phyloP scores from a whole-genome alignment of 2,888 invertebrate species.

The Hydriomena furcata region DNA sequence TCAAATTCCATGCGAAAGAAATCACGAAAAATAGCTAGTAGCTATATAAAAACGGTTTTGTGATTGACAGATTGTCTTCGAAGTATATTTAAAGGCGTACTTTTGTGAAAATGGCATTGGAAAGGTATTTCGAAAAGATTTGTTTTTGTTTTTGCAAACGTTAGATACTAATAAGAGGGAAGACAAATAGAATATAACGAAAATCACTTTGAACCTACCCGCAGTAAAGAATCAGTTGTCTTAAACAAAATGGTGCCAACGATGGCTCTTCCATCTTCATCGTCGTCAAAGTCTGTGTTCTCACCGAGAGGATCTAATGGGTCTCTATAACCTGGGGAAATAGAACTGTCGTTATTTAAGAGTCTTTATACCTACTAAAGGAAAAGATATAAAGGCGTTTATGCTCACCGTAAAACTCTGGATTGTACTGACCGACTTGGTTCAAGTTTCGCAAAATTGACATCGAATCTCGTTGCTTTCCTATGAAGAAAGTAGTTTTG shows the following conservation, averaged over 20 bases:
- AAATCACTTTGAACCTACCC: slow-evolving; percentile 45
- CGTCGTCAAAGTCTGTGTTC: slow-evolving; percentile 68
- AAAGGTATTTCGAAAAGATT: too few species aligned
- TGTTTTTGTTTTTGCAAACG: too few species aligned
- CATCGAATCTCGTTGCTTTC: slow-evolving; percentile 70
- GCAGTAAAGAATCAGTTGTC: slow-evolving; percentile 68
- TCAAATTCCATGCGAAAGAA: too few species aligned
- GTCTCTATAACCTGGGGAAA: slow-evolving; percentile 58
- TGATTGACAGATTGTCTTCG: too few species aligned
- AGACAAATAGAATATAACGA: neutral
- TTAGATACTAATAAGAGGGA: too few species aligned
- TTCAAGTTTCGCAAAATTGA: slow-evolving; percentile 72
- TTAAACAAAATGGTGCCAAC: slow-evolving; percentile 74
- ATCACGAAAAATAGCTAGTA: too few species aligned
- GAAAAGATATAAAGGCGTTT: slow-evolving; percentile 3
- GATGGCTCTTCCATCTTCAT: slow-evolving; percentile 72
- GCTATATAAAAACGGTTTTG: too few species aligned
- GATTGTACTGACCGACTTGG: slow-evolving; percentile 67
- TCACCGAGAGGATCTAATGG: slow-evolving; percentile 63
- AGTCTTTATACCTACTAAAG: neutral
- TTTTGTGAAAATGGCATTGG: too few species aligned
- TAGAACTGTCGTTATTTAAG: slow-evolving; percentile 13
- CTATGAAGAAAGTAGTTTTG: slow-evolving; percentile 43
- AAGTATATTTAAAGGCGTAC: too few species aligned
- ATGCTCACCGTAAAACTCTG: slow-evolving; percentile 64